Base-by-base conservation (phyloP, 2,797 vertebrate genomes). In the Helicolenus hilgendorfi region DNA sequence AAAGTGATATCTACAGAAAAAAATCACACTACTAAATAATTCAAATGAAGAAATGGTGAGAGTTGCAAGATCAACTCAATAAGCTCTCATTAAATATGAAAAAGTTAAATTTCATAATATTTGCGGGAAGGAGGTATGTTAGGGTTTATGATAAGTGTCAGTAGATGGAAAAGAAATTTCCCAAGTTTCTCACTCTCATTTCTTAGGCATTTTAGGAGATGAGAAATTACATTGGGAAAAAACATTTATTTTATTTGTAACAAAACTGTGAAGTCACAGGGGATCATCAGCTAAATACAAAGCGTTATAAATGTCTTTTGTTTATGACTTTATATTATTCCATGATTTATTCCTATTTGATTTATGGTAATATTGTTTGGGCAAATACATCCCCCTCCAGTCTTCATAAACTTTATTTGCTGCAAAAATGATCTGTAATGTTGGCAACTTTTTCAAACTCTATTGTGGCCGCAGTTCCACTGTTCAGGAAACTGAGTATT, bases 181-280 rank as follows among this genome's bases (percentile, higher is more conserved):
- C 41, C 41, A 45, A 45, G 49, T 53, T 20, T 53, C 20, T 53
- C 2, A n/a, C 0, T n/a, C 18, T 53, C 7, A 0, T 53, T 53
- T 53, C 49, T 53, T 53, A 53, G 18, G 49, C 49, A 53, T 0
- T 53, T 53, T 0, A 53, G 49, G 10, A n/a, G 7, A 53, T 53
- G 49, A n/a, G 49, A n/a, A 20, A 20, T 0, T 53, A 53, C 20
- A 53, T n/a, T 53, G 49, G 3, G 20, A n/a, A 45, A 45, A 5
- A 49, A 49, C 3, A 20, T 49, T 20, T 10, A 35, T 35, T 35
- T 35, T 8, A 53, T 53, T n/a, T 20, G 18, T 53, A 53, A 53
- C 49, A 53, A 4, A 53, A 53, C 18, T 53, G 20, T 4, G 18
- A n/a, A 53, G 49, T 53, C 49, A 53, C 49, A 9, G 49, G 53